Percentiles rank a stretch among this genome's conserved stretches.
Conservation (phyloP, 1,140 invertebrate genomes). For the Penaeus chinensis region DNA sequence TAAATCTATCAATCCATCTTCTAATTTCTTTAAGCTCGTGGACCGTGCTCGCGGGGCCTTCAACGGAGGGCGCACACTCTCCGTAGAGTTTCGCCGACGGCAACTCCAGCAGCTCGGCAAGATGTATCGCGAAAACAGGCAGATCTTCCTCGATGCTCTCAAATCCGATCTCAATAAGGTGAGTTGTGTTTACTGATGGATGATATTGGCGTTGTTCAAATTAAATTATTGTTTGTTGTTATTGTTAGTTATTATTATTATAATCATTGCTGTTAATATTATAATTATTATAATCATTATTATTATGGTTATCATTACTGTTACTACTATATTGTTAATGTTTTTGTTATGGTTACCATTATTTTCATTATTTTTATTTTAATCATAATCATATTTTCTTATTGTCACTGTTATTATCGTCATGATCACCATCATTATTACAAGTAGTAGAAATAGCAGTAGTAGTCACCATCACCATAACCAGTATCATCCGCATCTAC, state of each 20-base stretch:
- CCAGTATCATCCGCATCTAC: too few relatives aligned
- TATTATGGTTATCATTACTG: not conserved
- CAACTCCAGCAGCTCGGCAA: conserved; percentile 81
- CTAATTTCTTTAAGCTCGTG: conserved; percentile 46
- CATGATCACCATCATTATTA: not conserved
- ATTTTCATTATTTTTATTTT: not conserved
- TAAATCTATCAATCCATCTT: not conserved
- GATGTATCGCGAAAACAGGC: conserved; percentile 83
- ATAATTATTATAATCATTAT: not conserved
- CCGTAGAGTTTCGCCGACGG: conserved; percentile 74
- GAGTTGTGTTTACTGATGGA: conserved; percentile 33
- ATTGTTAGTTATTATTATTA: not conserved
- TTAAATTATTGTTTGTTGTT: not conserved
- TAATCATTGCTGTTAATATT: not conserved
- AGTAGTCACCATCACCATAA: too few relatives aligned
- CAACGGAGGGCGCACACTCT: conserved; percentile 59
- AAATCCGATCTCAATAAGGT: conserved; percentile 82
- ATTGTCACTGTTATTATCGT: not conserved
- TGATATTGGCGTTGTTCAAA: not conserved
- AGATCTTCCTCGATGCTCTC: conserved; percentile 80
- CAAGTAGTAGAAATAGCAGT: not conserved
- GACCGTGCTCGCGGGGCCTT: conserved; percentile 47
- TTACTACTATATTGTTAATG: not conserved
- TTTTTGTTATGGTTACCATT: not conserved
- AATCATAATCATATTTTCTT: not conserved